Evolutionary conservation across 2,113 vertebrate genomes (phyloP).

Genomic region (Urocolius indicus): DNA sequence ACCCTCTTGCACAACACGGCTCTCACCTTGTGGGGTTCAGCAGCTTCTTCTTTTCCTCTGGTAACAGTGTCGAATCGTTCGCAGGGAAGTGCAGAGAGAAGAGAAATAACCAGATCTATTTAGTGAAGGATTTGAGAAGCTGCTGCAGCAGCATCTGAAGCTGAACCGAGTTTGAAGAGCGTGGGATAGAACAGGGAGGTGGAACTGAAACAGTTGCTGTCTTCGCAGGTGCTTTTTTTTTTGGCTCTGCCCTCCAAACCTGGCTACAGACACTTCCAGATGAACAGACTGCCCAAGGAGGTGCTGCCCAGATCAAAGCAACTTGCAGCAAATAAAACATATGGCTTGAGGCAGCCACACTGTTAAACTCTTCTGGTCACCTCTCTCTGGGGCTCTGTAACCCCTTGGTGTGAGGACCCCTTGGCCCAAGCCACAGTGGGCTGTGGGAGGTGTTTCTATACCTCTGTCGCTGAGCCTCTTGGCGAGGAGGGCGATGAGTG

Average conservation of each 20-base stretch:
- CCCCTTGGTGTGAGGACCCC: neutral
- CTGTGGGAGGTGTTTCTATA: neutral
- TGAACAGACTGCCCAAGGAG: neutral
- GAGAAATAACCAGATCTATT: neutral
- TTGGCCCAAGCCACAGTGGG: rapidly evolving
- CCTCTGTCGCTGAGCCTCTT: conserved; percentile 58
- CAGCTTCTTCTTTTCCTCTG: conserved; percentile 63
- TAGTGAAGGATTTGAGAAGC: neutral
- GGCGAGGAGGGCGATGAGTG: conserved; percentile 14
- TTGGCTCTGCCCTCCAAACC: neutral
- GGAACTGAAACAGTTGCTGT: neutral
- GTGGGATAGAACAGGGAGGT: rapidly evolving
- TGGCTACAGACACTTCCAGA: neutral
- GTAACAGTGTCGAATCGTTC: neutral
- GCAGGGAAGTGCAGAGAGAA: neutral
- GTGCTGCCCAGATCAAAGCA: neutral
- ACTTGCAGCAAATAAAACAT: neutral
- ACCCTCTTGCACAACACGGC: neutral
- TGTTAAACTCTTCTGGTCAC: neutral
- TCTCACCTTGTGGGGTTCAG: conserved; percentile 59
- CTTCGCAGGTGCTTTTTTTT: neutral
- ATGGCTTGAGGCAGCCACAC: neutral
- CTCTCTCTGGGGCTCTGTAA: neutral
- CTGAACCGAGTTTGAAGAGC: neutral
- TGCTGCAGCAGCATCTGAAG: neutral